A percentile compares a stretch with the other conserved stretches of the same genome.
These are phyloP conservation scores for Penaeus chinensis DNA, from an alignment of 1,140 invertebrate genomes.

Conservation along the genomic window DNA sequence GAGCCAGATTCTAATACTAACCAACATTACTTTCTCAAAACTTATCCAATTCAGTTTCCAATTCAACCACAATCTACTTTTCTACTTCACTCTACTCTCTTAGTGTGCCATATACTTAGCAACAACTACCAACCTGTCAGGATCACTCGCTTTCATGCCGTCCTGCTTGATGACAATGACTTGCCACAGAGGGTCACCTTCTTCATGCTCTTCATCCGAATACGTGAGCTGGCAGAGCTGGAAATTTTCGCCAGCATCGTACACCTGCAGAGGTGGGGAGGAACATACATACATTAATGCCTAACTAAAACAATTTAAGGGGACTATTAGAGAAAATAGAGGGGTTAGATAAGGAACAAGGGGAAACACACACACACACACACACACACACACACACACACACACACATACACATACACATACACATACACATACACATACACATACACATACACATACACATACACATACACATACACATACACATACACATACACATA, in stretches of 20 bases:
- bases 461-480: no score
- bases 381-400: no score
- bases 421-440: no score
- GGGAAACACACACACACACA: no score
- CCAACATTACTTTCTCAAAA: neutral
- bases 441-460: no score
- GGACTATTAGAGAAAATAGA: neutral
- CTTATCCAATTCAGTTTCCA: no score
- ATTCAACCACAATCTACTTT: no score
- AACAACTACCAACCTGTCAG: conserved; percentile 33
- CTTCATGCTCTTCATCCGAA: conserved; percentile 31
- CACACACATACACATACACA: no score
- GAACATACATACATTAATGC: neutral
- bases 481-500: no score
- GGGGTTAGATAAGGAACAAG: no score
- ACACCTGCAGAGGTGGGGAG: conserved; percentile 23
- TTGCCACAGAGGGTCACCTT: conserved; percentile 24
- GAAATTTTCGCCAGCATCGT: conserved; percentile 50
- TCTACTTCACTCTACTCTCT: no score
- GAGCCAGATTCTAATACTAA: neutral
- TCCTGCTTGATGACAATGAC: conserved; percentile 37
- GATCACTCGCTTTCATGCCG: conserved; percentile 43
- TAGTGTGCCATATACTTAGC: no score
- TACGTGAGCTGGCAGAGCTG: conserved; percentile 45
- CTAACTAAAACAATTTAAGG: neutral